Percentiles rank a stretch among this genome's conserved stretches.
These are phyloP conservation scores for Melanotus villosus DNA, from an alignment of 2,888 invertebrate species.

Conservation along the genomic window DNA sequence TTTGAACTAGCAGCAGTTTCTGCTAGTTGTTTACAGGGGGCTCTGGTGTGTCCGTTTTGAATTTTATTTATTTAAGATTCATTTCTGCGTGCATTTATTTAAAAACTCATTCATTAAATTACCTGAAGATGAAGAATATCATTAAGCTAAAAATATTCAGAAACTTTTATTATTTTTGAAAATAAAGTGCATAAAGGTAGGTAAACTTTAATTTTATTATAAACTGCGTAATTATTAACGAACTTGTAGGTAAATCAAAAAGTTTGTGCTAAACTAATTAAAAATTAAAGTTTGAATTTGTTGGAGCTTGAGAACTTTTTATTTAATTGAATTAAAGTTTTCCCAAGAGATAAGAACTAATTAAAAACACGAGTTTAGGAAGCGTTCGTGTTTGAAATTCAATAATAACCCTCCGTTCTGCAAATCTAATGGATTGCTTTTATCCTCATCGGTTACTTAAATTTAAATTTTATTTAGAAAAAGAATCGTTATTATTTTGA, in stretches of 20 bases:
- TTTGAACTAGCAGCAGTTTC: neutral
- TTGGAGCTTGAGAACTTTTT: conserved; percentile 28
- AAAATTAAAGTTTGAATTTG: neutral
- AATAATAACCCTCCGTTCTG: conserved; percentile 32
- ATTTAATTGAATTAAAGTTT: conserved; percentile 36
- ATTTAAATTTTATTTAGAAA: too few species aligned
- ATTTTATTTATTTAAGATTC: too few species aligned
- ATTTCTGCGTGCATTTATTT: too few species aligned
- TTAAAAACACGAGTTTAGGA: conserved; percentile 47
- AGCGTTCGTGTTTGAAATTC: conserved; percentile 34
- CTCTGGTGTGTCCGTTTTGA: neutral
- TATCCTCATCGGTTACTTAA: conserved; percentile 27
- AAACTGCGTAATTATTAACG: too few species aligned
- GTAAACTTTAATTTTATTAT: too few species aligned
- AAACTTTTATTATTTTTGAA: too few species aligned
- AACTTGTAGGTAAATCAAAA: too few species aligned
- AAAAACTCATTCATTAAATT: too few species aligned
- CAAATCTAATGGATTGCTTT: conserved; percentile 40
- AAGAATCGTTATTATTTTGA: too few species aligned
- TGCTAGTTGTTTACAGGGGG: conserved; percentile 18
- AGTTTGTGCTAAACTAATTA: neutral
- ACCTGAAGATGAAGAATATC: too few species aligned
- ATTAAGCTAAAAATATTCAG: too few species aligned
- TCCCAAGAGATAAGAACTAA: conserved; percentile 39
- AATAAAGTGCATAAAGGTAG: too few species aligned